Conservation (phyloP, 2,888 invertebrate genomes). For the Ochropleura plecta region DNA sequence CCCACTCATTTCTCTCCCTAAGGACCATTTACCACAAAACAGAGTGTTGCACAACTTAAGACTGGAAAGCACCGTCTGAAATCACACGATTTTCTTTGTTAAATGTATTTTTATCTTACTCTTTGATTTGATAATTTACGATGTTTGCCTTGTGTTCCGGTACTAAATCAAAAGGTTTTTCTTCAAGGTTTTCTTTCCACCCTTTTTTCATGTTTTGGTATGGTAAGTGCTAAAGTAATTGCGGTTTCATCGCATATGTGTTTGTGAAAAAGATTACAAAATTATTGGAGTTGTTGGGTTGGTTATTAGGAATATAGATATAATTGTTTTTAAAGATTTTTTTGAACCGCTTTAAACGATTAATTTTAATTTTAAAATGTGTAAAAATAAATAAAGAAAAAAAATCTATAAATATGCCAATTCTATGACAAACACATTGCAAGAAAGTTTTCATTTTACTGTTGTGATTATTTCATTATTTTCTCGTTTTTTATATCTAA, state of each 20-base stretch:
- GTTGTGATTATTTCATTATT: too few relatives aligned
- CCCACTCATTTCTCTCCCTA: slow-evolving; percentile 29
- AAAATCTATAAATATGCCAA: not conserved
- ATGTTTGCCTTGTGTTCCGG: slow-evolving; percentile 63
- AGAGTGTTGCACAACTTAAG: slow-evolving; percentile 33
- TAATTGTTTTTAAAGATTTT: not conserved
- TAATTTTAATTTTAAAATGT: too few relatives aligned
- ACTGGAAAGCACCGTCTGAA: slow-evolving; percentile 43
- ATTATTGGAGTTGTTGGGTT: not conserved
- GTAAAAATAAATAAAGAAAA: too few relatives aligned
- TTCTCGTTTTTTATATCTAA: too few relatives aligned
- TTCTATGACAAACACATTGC: not conserved
- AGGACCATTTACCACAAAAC: slow-evolving; percentile 53
- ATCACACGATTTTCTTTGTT: slow-evolving; percentile 35
- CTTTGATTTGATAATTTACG: slow-evolving; percentile 72
- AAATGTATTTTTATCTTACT: slow-evolving; percentile 58
- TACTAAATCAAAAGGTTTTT: slow-evolving; percentile 63
- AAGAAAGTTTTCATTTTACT: not conserved
- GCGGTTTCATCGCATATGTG: slow-evolving; percentile 13
- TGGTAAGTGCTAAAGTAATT: slow-evolving; percentile 42
- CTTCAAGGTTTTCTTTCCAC: slow-evolving; percentile 22
- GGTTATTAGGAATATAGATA: not conserved
- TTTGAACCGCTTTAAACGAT: too few relatives aligned
- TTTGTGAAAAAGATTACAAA: not conserved
- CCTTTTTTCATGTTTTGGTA: slow-evolving; percentile 39